Percentiles rank a stretch among this genome's conserved stretches.
Evolutionary conservation across 2,888 invertebrate species (phyloP).

Genomic region (Tridacna gigas): DNA sequence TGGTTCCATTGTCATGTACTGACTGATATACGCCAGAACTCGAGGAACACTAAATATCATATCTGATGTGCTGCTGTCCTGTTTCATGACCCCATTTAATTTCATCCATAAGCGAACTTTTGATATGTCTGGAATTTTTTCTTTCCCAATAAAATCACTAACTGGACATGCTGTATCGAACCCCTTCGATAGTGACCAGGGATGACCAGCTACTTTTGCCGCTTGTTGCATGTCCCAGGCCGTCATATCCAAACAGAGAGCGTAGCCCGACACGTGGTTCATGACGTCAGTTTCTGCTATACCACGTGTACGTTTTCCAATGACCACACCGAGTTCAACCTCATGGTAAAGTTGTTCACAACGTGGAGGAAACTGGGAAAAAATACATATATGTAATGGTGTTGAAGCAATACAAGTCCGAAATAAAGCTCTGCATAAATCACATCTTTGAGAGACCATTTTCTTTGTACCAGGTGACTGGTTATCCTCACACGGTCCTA

Average conservation of each 20-base stretch:
- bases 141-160: slow-evolving; percentile 87
- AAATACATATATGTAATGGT: background rate
- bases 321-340: slow-evolving; percentile 91
- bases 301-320: slow-evolving; percentile 88
- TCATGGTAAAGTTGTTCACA: slow-evolving; percentile 89
- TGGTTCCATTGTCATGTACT: slow-evolving; percentile 90
- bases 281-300: slow-evolving; percentile 87
- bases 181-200: slow-evolving; percentile 91
- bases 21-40: slow-evolving; percentile 89
- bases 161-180: slow-evolving; percentile 93
- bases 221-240: slow-evolving; percentile 84
- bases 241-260: slow-evolving; percentile 91
- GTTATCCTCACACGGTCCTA: too few relatives aligned
- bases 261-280: slow-evolving; percentile 89
- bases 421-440: too few relatives aligned
- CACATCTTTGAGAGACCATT: too few relatives aligned
- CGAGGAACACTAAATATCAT: slow-evolving; percentile 89
- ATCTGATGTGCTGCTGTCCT: slow-evolving; percentile 88
- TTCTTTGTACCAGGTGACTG: too few relatives aligned
- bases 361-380: slow-evolving; percentile 88
- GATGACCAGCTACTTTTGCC: slow-evolving; percentile 88
- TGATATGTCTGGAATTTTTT: slow-evolving; percentile 71
- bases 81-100: slow-evolving; percentile 87
- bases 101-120: slow-evolving; percentile 78
- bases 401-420: too few relatives aligned